A percentile compares a stretch with the other conserved stretches of the same genome.
Conservation (phyloP, 2,797 vertebrate genomes). For the Gila robusta region DNA sequence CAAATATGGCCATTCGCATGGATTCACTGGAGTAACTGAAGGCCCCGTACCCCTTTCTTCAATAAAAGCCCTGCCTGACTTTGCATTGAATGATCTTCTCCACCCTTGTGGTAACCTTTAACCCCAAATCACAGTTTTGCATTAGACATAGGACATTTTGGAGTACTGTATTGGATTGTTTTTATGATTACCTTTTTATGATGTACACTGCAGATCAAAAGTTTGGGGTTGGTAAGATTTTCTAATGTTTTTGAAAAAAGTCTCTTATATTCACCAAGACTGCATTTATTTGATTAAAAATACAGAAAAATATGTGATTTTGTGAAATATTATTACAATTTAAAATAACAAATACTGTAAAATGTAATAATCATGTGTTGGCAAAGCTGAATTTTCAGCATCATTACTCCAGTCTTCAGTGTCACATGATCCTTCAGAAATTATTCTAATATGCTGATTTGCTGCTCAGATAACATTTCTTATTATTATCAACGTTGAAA, state of each 20-base stretch:
- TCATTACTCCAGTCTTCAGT: background rate
- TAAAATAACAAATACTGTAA: background rate
- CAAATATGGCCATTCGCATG: conserved; percentile 43
- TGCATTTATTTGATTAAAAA: background rate
- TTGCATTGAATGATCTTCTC: conserved; percentile 67
- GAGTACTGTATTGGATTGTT: background rate
- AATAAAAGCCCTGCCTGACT: conserved; percentile 60
- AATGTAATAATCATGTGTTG: background rate
- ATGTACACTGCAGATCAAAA: background rate
- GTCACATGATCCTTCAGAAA: background rate
- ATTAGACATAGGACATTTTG: background rate
- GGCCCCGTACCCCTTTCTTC: conserved; percentile 35
- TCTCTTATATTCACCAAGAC: background rate
- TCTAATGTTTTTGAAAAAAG: background rate
- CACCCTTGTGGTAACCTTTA: conserved; percentile 60
- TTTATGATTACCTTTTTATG: background rate
- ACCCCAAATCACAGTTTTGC: background rate
- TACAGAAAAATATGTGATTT: background rate
- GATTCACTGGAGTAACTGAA: conserved; percentile 24
- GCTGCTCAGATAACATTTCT: background rate
- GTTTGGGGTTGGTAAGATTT: background rate
- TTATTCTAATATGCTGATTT: background rate
- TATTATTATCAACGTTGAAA: background rate
- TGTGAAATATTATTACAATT: background rate
- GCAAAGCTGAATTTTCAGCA: background rate